Percentiles rank a stretch among this genome's conserved stretches.
Conservation (phyloP, 2,888 invertebrate species). For the Brachypalpus laphriformis region DNA sequence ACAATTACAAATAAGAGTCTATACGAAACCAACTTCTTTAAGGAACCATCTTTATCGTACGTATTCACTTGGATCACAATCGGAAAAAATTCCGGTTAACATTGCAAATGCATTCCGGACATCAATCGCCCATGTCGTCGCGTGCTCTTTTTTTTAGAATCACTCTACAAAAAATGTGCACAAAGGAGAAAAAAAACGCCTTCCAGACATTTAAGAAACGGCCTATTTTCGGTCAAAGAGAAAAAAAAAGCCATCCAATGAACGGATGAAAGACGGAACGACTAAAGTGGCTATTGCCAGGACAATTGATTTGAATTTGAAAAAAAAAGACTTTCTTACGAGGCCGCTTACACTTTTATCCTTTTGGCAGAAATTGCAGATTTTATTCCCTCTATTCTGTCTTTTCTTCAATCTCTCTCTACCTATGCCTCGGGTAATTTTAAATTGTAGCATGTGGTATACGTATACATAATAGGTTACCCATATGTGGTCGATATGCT, state of each 20-base stretch:
- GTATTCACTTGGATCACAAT: too few relatives aligned
- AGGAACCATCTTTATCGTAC: too few relatives aligned
- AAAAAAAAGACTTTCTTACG: constrained; percentile 12
- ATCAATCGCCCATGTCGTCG: neutral
- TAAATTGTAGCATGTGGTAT: neutral
- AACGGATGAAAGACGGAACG: neutral
- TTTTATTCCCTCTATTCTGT: neutral
- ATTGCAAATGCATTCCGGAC: constrained; percentile 5
- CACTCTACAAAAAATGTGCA: neutral
- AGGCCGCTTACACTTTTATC: constrained; percentile 44
- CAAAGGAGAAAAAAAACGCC: neutral
- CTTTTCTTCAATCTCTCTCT: neutral
- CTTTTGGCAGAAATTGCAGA: constrained; percentile 29
- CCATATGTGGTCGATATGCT: constrained; percentile 17
- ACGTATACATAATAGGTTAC: neutral
- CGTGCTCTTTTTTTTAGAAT: too few relatives aligned
- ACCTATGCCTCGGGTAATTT: neutral
- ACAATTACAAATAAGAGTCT: too few relatives aligned
- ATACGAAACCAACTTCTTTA: too few relatives aligned
- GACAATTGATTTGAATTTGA: constrained; percentile 47
- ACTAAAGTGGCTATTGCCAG: constrained; percentile 41
- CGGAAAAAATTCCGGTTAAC: too few relatives aligned
- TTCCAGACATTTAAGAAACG: neutral
- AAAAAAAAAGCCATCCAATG: constrained; percentile 18
- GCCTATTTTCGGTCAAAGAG: constrained; percentile 4